Base-by-base conservation (phyloP, 2,888 invertebrate genomes). In the Epinotia demarniana region DNA sequence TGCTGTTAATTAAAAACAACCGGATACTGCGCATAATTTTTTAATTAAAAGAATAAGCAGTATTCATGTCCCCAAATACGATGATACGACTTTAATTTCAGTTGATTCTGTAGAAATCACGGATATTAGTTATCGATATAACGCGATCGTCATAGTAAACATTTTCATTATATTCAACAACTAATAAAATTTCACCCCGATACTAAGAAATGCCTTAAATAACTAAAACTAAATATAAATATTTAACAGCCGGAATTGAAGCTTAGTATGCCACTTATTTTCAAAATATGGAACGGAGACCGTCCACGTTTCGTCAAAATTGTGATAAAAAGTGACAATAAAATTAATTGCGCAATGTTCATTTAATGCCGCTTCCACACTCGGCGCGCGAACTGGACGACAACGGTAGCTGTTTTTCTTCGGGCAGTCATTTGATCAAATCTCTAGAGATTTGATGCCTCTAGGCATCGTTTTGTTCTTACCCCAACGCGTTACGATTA, bases 291-390 rank as follows among this genome's bases (percentile, higher is more conserved):
- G 53, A 75, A 71, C 43, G 53, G 27, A 75, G 33, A 55, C 75
- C 75, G 72, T 75, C 75, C 75, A 67, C 39, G 72, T 75, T 68
- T 71, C 57, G 72, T 62, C 60, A 67, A 55, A 46, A 72, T 67
- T 75, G 75, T 75, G 75, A 75, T 75, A 73, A 53, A 75, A 67
- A 71, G 60, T 67, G 75, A 75, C 75, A 75, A 75, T 75, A 75
- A 73, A 61, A 57, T 58, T 60, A 57, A 75, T 72, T 64, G 60
- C 58, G 64, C 70, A 53, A 23, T 67, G 49, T 64, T 57, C 13
- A 67, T 62, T 72, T 39, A 27, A 58, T n/a, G 39, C 68, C 16
- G 68, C 57, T 46, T 60, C 46, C 69, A 60, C 58, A 46, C 43
- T 27, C 46, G 58, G 58, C 46, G 16, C 58, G 57, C 46, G 27